Conservation (phyloP, 2,797 vertebrate species). For the Sitta carolinensis region DNA sequence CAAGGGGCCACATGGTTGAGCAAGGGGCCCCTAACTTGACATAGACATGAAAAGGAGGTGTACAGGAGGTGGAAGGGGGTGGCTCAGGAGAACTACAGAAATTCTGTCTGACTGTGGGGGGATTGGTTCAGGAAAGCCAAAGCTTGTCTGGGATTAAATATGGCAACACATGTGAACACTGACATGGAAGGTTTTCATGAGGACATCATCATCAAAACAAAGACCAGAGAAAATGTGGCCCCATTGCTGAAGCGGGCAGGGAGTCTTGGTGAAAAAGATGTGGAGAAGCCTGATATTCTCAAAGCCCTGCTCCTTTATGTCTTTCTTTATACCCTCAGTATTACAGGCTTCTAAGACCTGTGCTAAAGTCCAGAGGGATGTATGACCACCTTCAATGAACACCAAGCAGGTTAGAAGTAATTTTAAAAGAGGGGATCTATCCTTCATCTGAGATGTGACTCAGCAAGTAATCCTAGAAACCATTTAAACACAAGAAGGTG, state of each 20-base stretch:
- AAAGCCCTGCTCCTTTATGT: neutral
- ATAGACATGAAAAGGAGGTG: neutral
- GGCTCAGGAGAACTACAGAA: neutral
- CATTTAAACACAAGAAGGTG: neutral
- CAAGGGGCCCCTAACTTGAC: neutral
- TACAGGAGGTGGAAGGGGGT: neutral
- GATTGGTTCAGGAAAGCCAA: neutral
- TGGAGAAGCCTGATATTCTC: neutral
- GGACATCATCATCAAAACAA: neutral
- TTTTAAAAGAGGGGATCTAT: neutral
- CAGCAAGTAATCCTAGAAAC: neutral
- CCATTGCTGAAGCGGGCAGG: neutral
- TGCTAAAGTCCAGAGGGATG: neutral
- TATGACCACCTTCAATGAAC: neutral
- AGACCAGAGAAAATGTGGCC: neutral
- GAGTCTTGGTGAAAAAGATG: neutral
- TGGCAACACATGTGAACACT: neutral
- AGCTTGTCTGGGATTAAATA: neutral
- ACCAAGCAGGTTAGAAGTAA: neutral
- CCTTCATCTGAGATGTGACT: neutral
- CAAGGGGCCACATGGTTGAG: neutral
- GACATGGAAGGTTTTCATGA: neutral
- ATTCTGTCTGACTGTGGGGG: neutral
- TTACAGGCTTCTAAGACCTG: neutral
- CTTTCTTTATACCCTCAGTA: neutral